A percentile compares a stretch with the other conserved stretches of the same genome.
phyloP scores from a whole-genome alignment of 1,140 invertebrate genomes.

The Orussus abietinus region DNA sequence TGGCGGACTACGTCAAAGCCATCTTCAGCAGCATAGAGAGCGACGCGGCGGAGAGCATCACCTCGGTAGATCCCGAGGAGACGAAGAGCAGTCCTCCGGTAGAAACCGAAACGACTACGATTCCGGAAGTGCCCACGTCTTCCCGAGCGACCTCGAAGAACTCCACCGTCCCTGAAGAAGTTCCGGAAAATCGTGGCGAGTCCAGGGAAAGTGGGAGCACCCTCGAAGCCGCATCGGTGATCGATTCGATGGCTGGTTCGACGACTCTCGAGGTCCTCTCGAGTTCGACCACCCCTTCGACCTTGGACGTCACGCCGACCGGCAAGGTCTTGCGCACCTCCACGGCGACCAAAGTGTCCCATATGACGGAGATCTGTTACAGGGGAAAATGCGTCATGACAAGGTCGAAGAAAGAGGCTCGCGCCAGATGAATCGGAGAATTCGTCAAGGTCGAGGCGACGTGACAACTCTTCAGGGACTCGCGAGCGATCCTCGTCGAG shows the following conservation, averaged over 20 bases:
- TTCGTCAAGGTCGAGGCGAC: too few species aligned
- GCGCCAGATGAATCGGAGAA: slow-evolving; percentile 30
- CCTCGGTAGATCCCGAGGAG: too few species aligned
- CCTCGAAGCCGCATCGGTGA: too few species aligned
- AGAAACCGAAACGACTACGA: too few species aligned
- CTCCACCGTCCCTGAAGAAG: slow-evolving; percentile 25
- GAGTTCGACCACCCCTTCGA: slow-evolving; percentile 6
- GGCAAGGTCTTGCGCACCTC: slow-evolving; percentile 64
- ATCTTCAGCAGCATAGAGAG: slow-evolving; percentile 49
- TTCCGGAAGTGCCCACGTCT: too few species aligned
- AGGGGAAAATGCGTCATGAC: slow-evolving; percentile 78
- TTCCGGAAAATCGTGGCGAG: too few species aligned
- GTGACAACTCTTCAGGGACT: too few species aligned
- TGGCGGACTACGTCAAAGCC: slow-evolving; percentile 47
- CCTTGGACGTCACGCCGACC: slow-evolving; percentile 42
- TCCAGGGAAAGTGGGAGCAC: too few species aligned
- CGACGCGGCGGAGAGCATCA: slow-evolving; percentile 30
- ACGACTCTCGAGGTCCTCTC: slow-evolving; percentile 23
- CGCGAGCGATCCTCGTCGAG: too few species aligned
- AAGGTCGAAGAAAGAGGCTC: slow-evolving; percentile 47
- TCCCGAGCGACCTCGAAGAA: slow-evolving; percentile 26
- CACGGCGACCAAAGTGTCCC: slow-evolving; percentile 74
- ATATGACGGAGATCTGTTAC: slow-evolving; percentile 83
- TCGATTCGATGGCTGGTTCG: too few species aligned
- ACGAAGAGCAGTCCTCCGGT: too few species aligned